A percentile compares a stretch with the other conserved stretches of the same genome.
These are phyloP conservation scores for Uloborus plumipes DNA, from an alignment of 2,888 invertebrate genomes.

Conservation along the genomic window DNA sequence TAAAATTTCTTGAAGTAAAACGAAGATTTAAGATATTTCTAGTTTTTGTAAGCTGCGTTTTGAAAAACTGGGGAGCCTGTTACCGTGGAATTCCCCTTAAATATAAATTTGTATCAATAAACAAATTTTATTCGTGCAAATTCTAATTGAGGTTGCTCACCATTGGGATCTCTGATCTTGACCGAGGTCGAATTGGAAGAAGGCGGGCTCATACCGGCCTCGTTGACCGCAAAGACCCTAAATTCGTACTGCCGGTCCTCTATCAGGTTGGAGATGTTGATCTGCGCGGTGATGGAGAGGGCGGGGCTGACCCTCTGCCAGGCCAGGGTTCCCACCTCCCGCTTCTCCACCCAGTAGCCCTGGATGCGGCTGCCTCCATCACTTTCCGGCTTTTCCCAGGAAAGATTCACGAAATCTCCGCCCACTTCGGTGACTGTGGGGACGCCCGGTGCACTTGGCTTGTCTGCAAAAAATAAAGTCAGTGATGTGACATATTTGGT, in stretches of 20 bases:
- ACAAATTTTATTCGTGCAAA: too few relatives aligned
- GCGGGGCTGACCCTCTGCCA: constrained; percentile 89
- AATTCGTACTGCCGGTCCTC: constrained; percentile 99
- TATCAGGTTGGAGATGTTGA: constrained; percentile 94
- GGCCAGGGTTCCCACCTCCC: constrained; percentile 87
- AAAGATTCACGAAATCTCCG: constrained; percentile 95
- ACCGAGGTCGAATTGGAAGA: constrained; percentile 89
- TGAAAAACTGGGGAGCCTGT: too few relatives aligned
- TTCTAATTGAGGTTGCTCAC: neutral
- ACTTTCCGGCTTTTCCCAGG: constrained; percentile 92
- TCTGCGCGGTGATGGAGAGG: constrained; percentile 87
- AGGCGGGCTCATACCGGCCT: constrained; percentile 90
- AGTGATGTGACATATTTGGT: too few relatives aligned
- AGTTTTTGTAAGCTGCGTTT: too few relatives aligned
- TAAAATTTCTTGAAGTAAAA: too few relatives aligned
- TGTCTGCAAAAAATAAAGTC: constrained; percentile 73
- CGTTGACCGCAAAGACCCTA: constrained; percentile 95
- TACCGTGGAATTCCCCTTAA: too few relatives aligned
- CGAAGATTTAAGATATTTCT: too few relatives aligned
- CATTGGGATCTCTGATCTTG: constrained; percentile 91
- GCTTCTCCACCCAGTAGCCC: constrained; percentile 99
- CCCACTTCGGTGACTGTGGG: constrained; percentile 95
- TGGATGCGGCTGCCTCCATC: constrained; percentile 97
- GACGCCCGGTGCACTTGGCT: constrained; percentile 91
- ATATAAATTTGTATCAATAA: too few relatives aligned